Evolutionary conservation across 2,113 vertebrate species (phyloP).

Genomic region (Oreotragus oreotragus): DNA sequence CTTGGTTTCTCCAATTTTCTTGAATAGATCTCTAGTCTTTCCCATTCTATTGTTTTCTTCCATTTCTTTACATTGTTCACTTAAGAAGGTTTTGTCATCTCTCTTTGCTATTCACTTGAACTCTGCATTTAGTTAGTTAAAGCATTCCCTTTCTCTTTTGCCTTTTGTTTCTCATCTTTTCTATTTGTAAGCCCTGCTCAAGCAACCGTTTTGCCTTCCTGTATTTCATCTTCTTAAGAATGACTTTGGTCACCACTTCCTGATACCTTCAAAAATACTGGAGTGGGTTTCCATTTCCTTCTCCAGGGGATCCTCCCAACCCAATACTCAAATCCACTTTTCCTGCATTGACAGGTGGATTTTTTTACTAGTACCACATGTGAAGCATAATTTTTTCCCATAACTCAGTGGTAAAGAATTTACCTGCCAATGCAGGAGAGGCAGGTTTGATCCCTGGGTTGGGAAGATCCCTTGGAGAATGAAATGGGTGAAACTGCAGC

Average conservation of each 20-base stretch:
- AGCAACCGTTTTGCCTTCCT: neutral
- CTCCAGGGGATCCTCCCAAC: neutral
- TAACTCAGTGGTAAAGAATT: neutral
- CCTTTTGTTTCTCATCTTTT: neutral
- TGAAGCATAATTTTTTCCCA: neutral
- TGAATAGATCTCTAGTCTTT: neutral
- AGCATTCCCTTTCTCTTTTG: neutral
- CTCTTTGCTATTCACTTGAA: neutral
- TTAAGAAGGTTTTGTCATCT: neutral
- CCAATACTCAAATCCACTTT: neutral
- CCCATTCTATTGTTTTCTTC: neutral
- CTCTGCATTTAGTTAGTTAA: neutral
- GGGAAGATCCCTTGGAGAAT: neutral
- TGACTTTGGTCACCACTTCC: neutral
- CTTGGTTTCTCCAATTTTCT: neutral
- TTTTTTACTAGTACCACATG: neutral
- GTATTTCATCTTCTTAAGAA: neutral
- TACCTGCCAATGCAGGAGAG: neutral
- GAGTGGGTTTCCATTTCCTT: neutral
- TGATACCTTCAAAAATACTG: neutral
- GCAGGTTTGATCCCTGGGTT: neutral
- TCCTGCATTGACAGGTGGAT: neutral
- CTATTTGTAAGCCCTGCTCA: neutral
- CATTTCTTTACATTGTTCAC: neutral
- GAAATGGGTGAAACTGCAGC: too few relatives aligned